Conservation (phyloP, 2,113 vertebrate species). For the Aegotheles bennettii region DNA sequence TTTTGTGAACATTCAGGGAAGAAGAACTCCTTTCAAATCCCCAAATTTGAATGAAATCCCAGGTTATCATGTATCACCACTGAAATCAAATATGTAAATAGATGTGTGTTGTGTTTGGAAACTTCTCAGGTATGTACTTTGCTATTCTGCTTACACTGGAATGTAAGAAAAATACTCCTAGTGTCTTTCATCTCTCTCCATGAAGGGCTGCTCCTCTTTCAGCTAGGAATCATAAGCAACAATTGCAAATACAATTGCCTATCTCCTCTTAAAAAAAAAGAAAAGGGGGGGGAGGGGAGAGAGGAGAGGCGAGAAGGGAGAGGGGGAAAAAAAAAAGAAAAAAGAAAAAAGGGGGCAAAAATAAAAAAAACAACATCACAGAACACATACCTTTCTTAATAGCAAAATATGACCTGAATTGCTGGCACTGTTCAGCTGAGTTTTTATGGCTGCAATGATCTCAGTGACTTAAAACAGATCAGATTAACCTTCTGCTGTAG, state of each 20-base stretch:
- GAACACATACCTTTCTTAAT: background rate
- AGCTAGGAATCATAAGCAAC: slow-evolving; percentile 46
- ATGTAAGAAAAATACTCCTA: slow-evolving; percentile 63
- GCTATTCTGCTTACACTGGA: slow-evolving; percentile 65
- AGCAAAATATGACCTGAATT: background rate
- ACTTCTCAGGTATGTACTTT: slow-evolving; percentile 68
- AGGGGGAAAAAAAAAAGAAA: background rate
- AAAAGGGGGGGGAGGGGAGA: no score
- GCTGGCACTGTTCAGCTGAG: background rate
- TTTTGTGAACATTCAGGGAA: slow-evolving; percentile 52
- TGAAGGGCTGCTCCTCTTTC: slow-evolving; percentile 50
- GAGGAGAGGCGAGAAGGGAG: no score
- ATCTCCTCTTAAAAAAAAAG: background rate
- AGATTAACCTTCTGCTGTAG: background rate
- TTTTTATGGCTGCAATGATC: background rate
- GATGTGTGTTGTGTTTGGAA: slow-evolving; percentile 70
- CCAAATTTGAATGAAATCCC: slow-evolving; percentile 65
- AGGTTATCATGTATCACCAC: slow-evolving; percentile 66
- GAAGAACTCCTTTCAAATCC: slow-evolving; percentile 57
- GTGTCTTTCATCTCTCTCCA: slow-evolving; percentile 67
- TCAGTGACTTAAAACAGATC: background rate
- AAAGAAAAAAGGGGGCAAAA: background rate
- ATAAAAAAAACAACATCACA: background rate
- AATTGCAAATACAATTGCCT: background rate
- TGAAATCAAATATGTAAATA: slow-evolving; percentile 71